These are phyloP conservation scores for Drosophila multiciliata DNA, from an alignment of 2,888 invertebrate species.

Conservation along the genomic window DNA sequence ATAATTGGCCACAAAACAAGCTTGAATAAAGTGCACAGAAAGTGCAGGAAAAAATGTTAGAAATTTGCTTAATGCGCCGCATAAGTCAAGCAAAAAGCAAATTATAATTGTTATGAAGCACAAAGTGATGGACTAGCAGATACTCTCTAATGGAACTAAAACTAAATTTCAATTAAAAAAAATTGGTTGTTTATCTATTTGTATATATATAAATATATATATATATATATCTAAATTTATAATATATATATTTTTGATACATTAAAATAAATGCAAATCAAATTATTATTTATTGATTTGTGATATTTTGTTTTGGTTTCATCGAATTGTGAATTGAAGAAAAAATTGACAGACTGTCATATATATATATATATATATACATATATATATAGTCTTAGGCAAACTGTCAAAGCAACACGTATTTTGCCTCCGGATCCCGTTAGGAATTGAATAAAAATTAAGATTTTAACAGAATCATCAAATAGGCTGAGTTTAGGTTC, in stretches of 20 bases:
- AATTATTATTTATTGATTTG: too few species aligned
- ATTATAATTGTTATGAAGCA: neutral
- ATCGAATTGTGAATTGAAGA: too few species aligned
- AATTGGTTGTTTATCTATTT: neutral
- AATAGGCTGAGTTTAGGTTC: neutral
- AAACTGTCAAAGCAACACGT: too few species aligned
- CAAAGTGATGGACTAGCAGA: neutral
- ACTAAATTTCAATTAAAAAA: neutral
- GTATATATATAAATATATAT: too few species aligned
- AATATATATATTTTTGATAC: neutral
- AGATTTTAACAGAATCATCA: neutral
- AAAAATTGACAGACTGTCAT: too few species aligned
- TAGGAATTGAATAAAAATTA: neutral
- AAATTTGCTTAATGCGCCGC: slow-evolving; percentile 63
- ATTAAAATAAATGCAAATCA: too few species aligned
- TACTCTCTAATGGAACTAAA: slow-evolving; percentile 12
- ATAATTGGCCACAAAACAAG: slow-evolving; percentile 71
- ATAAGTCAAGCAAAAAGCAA: slow-evolving; percentile 21
- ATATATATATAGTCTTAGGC: too few species aligned
- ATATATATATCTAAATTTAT: neutral
- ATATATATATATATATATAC: too few species aligned
- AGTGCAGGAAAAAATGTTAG: slow-evolving; percentile 41
- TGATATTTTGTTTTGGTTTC: too few species aligned
- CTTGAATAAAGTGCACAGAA: slow-evolving; percentile 44
- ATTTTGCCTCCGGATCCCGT: neutral